Evolutionary conservation across 2,113 vertebrate genomes (phyloP).

Genomic region (Strix aluco): DNA sequence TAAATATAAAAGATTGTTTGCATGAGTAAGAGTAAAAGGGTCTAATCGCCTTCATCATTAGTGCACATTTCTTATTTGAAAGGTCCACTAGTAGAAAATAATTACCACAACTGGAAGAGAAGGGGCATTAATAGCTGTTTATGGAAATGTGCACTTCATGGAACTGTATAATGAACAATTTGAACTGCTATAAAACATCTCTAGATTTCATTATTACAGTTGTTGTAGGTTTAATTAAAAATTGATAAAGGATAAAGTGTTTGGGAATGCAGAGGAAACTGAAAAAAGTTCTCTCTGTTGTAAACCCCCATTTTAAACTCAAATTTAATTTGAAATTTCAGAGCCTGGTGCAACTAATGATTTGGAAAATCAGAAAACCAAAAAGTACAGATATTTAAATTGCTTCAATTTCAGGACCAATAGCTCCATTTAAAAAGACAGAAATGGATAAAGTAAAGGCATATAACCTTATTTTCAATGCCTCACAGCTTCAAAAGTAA

Average conservation of each 20-base stretch:
- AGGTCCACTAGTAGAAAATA: not conserved
- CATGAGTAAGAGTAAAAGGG: not conserved
- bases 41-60: not conserved
- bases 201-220: not conserved
- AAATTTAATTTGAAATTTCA: slow-evolving; percentile 22
- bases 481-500: slow-evolving; percentile 6
- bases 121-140: not conserved
- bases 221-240: not conserved
- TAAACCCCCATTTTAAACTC: not conserved
- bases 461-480: slow-evolving; percentile 7
- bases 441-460: not conserved
- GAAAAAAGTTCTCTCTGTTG: not conserved
- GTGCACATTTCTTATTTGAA: not conserved
- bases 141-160: not conserved
- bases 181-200: not conserved
- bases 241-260: not conserved
- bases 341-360: not conserved
- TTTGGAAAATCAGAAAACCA: slow-evolving; percentile 19
- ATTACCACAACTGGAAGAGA: not conserved
- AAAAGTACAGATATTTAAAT: slow-evolving; percentile 3
- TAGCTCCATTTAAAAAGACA: not conserved
- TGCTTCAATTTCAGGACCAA: not conserved
- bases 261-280: not conserved
- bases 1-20: not conserved
- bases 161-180: not conserved